phyloP scores from a whole-genome alignment of 2,113 vertebrate genomes.

The Prolemur simus region DNA sequence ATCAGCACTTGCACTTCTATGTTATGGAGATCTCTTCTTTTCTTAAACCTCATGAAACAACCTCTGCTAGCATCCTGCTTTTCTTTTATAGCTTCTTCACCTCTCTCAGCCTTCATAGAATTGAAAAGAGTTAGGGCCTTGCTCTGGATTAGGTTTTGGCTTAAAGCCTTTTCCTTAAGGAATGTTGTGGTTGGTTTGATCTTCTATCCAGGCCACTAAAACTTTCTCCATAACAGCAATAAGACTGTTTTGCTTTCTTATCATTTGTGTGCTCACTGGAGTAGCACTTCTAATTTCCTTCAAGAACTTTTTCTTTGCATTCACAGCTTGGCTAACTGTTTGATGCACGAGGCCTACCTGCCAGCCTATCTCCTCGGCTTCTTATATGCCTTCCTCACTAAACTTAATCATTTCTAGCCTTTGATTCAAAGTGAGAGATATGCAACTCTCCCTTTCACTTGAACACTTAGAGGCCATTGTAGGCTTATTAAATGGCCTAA shows the following conservation, averaged over 20 bases:
- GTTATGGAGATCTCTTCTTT: background rate
- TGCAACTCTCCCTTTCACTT: background rate
- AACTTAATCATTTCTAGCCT: background rate
- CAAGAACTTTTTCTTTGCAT: background rate
- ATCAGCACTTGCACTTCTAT: background rate
- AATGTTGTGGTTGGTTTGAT: background rate
- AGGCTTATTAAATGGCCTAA: background rate
- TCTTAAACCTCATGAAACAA: background rate
- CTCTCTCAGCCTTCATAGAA: background rate
- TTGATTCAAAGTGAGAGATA: background rate
- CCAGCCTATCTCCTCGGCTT: background rate
- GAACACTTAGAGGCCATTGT: background rate
- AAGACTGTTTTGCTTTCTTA: background rate
- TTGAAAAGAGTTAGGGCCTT: background rate
- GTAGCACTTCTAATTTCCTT: background rate
- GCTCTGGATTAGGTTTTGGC: background rate
- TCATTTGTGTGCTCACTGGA: background rate
- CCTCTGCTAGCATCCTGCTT: background rate
- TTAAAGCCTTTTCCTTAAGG: background rate
- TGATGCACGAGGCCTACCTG: background rate
- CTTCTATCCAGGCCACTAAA: background rate
- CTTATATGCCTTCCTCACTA: background rate
- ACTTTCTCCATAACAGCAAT: background rate
- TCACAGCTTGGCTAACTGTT: background rate
- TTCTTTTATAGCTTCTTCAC: background rate